Base-by-base conservation (phyloP, 2,797 vertebrate genomes). In the Orientallactaga sibirica region DNA sequence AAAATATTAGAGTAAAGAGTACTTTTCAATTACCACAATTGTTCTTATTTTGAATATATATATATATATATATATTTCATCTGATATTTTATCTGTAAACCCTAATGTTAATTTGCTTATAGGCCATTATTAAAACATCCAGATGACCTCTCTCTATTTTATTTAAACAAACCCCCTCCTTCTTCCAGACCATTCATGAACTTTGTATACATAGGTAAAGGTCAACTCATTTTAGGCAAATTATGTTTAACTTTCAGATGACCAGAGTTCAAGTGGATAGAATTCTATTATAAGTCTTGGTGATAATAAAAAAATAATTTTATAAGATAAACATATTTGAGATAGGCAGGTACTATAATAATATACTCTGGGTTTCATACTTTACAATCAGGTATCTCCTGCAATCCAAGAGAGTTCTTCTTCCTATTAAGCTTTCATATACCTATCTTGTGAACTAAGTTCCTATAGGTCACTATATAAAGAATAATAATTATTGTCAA, bases 181-280 rank as follows among this genome's bases (percentile, higher is more conserved):
- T 80, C 67, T 82, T 64, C 79, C 55, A 91, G 58, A 37, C 2
- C 55, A 76, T 43, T 82, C 58, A 22, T 70, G 37, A 77, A 88
- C 25, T 55, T 82, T 18, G 27, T 16, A 18, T 29, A 71, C 43
- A 61, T 8, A 64, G 19, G 25, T 64, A 86, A 88, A 58, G 5
- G 41, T 70, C 29, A 64, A 16, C 25, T 24, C 25, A 75, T 33
- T 68, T 19, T 68, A 78, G 29, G 67, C 74, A 66, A 92, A 88
- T 90, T 71, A 75, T 41, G 41, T 75, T 81, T 84, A 91, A 95
- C 20, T 91, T 88, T 48, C 25, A 37, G 84, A 87, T 29, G 52
- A 85, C 37, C 19, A 82, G 75, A 95, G 86, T 74, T 94, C 62
- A 89, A 62, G 84, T 37, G 18, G 16, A n/a, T 43, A 76, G 18